Conservation (phyloP, 2,888 invertebrate species). For the Drosophila limbata region DNA sequence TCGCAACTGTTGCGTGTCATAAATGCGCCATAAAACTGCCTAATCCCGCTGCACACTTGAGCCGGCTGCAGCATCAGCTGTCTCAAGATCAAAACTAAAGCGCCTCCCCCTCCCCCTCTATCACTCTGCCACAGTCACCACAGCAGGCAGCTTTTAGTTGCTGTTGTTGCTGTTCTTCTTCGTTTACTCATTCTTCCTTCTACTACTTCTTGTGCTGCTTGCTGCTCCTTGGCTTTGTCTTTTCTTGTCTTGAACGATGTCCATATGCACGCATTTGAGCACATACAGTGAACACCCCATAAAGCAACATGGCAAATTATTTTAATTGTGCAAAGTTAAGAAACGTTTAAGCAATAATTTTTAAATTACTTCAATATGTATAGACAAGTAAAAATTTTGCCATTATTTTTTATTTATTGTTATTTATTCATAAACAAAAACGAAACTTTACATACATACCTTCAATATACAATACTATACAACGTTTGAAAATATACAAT, state of each 20-base stretch:
- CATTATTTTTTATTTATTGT: too few relatives aligned
- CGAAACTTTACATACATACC: too few relatives aligned
- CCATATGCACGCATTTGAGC: slow-evolving; percentile 9
- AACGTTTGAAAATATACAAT: too few relatives aligned
- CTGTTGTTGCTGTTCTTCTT: slow-evolving; percentile 14
- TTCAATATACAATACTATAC: too few relatives aligned
- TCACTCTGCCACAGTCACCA: not conserved
- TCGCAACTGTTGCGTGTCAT: slow-evolving; percentile 72
- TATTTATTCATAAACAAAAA: too few relatives aligned
- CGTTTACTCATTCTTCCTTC: slow-evolving; percentile 16
- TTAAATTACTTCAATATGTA: too few relatives aligned
- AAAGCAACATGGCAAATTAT: not conserved
- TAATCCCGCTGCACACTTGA: slow-evolving; percentile 61
- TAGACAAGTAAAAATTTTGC: too few relatives aligned
- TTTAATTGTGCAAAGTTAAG: not conserved
- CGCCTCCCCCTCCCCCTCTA: slow-evolving; percentile 5
- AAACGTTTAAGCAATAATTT: too few relatives aligned
- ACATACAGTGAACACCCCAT: slow-evolving; percentile 11
- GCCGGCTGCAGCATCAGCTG: slow-evolving; percentile 64
- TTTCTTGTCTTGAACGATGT: slow-evolving; percentile 2
- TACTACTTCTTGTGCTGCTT: slow-evolving; percentile 8
- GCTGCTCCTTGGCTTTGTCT: slow-evolving; percentile 42
- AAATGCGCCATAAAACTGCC: slow-evolving; percentile 68
- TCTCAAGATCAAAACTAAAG: slow-evolving; percentile 24
- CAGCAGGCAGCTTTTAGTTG: slow-evolving; percentile 25